These are phyloP conservation scores for Calephelis perditalis DNA, from an alignment of 2,888 invertebrate species.

Conservation along the genomic window DNA sequence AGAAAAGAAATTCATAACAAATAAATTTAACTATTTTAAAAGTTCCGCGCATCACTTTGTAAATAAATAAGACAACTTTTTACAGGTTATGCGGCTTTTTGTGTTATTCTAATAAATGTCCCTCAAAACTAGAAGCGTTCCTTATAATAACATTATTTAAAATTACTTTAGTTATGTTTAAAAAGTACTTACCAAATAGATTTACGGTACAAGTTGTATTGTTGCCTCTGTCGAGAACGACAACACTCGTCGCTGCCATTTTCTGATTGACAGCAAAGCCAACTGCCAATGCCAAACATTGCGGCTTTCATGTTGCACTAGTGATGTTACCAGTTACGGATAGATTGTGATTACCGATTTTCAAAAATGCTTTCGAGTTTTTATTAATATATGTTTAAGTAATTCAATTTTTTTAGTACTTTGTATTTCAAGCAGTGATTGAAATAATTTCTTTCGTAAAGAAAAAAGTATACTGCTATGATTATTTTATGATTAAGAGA, in stretches of 20 bases:
- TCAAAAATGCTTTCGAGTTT: background rate
- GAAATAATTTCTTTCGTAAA: too few species aligned
- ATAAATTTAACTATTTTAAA: slow-evolving; percentile 42
- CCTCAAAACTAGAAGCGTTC: slow-evolving; percentile 15
- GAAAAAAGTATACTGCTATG: too few species aligned
- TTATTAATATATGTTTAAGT: too few species aligned
- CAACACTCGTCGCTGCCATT: slow-evolving; percentile 94
- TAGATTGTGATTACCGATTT: slow-evolving; percentile 3
- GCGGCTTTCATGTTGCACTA: background rate
- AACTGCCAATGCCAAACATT: slow-evolving; percentile 48
- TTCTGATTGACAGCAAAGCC: slow-evolving; percentile 75
- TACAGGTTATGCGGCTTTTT: slow-evolving; percentile 51
- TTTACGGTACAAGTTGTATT: slow-evolving; percentile 98
- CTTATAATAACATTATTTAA: slow-evolving; percentile 13
- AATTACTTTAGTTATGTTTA: slow-evolving; percentile 12
- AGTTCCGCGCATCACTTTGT: slow-evolving; percentile 64
- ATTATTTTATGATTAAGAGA: background rate
- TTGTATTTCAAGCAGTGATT: too few species aligned
- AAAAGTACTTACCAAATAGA: slow-evolving; percentile 89
- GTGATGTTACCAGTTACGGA: background rate
- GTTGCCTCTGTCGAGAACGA: slow-evolving; percentile 96
- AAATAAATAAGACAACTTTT: slow-evolving; percentile 46
- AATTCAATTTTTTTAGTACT: too few species aligned
- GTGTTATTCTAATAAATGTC: background rate
- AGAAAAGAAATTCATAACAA: background rate